Evolutionary conservation across 2,888 invertebrate genomes (phyloP), one percentile per base, ranked within the genome.

Genomic region (Nysson spinosus): DNA sequence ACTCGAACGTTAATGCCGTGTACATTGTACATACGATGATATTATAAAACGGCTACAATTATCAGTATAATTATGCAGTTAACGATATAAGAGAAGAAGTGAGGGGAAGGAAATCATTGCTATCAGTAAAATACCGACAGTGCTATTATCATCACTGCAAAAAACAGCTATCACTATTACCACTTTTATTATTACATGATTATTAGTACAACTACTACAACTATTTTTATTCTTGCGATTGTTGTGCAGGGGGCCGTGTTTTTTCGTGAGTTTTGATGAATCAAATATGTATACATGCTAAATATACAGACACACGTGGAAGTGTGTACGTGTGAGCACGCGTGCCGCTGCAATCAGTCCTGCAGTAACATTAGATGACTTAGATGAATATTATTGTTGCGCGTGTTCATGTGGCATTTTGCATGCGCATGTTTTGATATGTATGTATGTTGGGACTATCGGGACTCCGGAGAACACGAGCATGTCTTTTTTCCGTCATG

Each of bases 211-310:
- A 76, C 55, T 72, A 67, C 34, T 69, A 63, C 69, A 68, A 42
- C 72, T 72, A 75, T 69, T 66, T 75, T 72, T 62, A 62, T 65
- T 69, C 57, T 55, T 57, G 35, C 11, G 44, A 64, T 69, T 49
- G 64, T 72, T 55, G 65, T 47, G 35, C 46, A 47, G 54, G 52
- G 44, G 39, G 50, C 35, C 24, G 54, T 51, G 58, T 61, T 56
- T 56, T 67, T 74, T 68, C 72, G 72, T 73, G n/a, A n/a, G n/a
- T n/a, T n/a, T 76, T 70, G 7, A n/a, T 30, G 68, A 69, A 72
- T 77, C 74, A 66, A 74, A 65, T 63, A 65, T 49, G 69, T 69
- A 44, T 44, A 55, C 70, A 47, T 61, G 65, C 52, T 56, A 64
- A n/a, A n/a, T n/a, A n/a, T n/a, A n/a, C n/a, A n/a, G n/a, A n/a